phyloP scores from a whole-genome alignment of 1,140 invertebrate genomes.

The Sycophaga agraensis region DNA sequence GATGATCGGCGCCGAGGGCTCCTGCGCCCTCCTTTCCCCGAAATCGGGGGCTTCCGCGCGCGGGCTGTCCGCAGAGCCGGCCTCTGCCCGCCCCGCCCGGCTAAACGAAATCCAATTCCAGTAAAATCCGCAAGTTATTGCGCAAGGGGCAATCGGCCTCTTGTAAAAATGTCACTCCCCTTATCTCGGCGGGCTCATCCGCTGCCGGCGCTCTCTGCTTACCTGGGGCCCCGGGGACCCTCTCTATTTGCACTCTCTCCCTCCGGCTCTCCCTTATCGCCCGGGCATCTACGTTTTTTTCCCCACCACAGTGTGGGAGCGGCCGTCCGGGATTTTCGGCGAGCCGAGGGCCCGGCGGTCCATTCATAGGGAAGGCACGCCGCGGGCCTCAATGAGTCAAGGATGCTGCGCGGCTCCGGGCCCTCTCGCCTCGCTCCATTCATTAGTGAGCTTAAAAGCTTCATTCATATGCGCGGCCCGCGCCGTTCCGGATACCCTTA shows the following conservation, averaged over 20 bases:
- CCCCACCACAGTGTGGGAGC: too few relatives aligned
- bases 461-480: conserved; percentile 21
- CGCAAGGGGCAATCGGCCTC: conserved; percentile 8
- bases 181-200: conserved; percentile 11
- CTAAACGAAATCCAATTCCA: too few relatives aligned
- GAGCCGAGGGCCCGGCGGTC: not conserved
- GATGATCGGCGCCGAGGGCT: too few relatives aligned
- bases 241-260: conserved; percentile 21
- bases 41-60: too few relatives aligned
- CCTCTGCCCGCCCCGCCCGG: too few relatives aligned
- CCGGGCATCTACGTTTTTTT: conserved; percentile 4
- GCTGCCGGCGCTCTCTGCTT: conserved; percentile 11
- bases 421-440: conserved; percentile 25
- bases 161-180: conserved; percentile 16
- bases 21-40: too few relatives aligned
- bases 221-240: conserved; percentile 1
- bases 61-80: too few relatives aligned
- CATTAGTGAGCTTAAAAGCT: conserved; percentile 30
- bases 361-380: too few relatives aligned
- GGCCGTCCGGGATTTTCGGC: too few relatives aligned
- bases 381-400: conserved; percentile 22
- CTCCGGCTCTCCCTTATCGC: not conserved
- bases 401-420: conserved; percentile 5
- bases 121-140: conserved; percentile 5
- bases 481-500: not conserved